Conservation (phyloP, 2,888 invertebrate genomes). For the Amphipyra tragopoginis region DNA sequence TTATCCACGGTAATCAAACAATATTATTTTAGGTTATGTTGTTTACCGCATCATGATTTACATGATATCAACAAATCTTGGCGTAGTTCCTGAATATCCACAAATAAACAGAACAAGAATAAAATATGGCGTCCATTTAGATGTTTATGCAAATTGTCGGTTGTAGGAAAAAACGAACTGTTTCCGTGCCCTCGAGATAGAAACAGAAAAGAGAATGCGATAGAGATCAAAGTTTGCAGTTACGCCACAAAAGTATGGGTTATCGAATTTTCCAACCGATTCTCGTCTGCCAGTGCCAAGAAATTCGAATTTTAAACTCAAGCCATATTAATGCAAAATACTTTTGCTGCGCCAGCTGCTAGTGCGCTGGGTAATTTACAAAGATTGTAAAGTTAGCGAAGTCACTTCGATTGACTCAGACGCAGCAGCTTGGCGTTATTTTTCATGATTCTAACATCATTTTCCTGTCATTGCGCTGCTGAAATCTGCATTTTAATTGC, state of each 20-base stretch:
- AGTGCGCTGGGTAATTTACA: constrained; percentile 46
- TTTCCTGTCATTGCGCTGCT: constrained; percentile 16
- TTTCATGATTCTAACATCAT: constrained; percentile 17
- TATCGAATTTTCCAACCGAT: constrained; percentile 54
- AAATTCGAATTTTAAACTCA: constrained; percentile 59
- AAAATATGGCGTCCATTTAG: constrained; percentile 42
- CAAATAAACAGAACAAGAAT: constrained; percentile 25
- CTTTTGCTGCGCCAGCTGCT: constrained; percentile 53
- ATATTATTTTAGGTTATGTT: constrained; percentile 42
- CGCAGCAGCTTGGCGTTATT: constrained; percentile 27
- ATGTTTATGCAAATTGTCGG: constrained; percentile 42
- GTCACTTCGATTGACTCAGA: constrained; percentile 29
- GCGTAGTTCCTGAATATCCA: constrained; percentile 34
- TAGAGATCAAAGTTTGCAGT: constrained; percentile 48
- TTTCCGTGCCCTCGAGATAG: constrained; percentile 10
- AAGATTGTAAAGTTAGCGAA: constrained; percentile 44
- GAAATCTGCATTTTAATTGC: too few relatives aligned
- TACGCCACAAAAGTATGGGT: constrained; percentile 49
- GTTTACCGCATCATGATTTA: constrained; percentile 61
- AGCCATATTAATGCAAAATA: constrained; percentile 61
- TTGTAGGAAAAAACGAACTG: constrained; percentile 23
- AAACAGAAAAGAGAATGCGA: constrained; percentile 22
- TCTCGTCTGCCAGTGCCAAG: constrained; percentile 52
- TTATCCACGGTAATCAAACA: constrained; percentile 30
- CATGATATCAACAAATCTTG: constrained; percentile 54